These are phyloP conservation scores for Chrysomela aeneicollis DNA, from an alignment of 2,888 invertebrate genomes.

Conservation along the genomic window DNA sequence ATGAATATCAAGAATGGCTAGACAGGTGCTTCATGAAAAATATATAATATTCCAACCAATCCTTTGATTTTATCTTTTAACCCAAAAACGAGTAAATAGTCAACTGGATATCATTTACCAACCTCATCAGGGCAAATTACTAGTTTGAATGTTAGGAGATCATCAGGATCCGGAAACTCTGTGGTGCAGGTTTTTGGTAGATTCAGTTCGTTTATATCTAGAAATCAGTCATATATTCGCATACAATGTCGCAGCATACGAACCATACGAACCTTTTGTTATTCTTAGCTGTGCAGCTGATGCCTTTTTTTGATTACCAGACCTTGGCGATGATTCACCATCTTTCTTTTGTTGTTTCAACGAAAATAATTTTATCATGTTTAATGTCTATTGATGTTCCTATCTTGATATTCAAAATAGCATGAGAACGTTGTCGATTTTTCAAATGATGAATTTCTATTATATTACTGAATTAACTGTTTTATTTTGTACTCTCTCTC, in stretches of 20 bases:
- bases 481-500: conserved; percentile 1
- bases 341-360: conserved; percentile 98
- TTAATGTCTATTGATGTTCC: conserved; percentile 44
- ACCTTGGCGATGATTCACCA: conserved; percentile 82
- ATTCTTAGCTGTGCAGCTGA: conserved; percentile 97
- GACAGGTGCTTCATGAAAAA: too few species aligned
- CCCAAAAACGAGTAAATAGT: too few species aligned
- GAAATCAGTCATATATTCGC: conserved; percentile 54
- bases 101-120: conserved; percentile 36
- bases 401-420: conserved; percentile 14
- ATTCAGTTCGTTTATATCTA: conserved; percentile 97
- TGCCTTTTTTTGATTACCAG: conserved; percentile 86
- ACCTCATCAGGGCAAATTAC: conserved; percentile 96
- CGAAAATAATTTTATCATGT: conserved; percentile 98
- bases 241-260: conserved; percentile 19
- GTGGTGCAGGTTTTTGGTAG: conserved; percentile 96
- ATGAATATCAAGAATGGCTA: too few species aligned
- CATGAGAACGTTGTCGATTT: conserved; percentile 13
- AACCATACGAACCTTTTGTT: conserved; percentile 88
- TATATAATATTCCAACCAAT: too few species aligned
- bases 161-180: conserved; percentile 96
- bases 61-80: too few species aligned
- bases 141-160: conserved; percentile 94
- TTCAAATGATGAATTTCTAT: background rate
- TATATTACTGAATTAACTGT: background rate